Evolutionary conservation across 2,888 invertebrate species (phyloP).

Genomic region (Macaria notata): DNA sequence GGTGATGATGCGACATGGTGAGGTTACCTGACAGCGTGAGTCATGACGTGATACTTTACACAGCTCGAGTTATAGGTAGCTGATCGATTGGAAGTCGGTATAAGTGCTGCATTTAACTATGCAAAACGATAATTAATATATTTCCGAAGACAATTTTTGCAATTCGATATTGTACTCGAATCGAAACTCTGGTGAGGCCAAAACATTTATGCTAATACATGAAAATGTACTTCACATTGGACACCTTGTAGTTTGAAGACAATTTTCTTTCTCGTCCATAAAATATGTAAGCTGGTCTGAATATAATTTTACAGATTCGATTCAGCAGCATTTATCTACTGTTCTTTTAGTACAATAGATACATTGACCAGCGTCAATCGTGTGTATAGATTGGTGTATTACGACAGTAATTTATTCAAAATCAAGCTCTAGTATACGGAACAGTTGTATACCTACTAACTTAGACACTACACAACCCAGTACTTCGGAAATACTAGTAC

Average conservation of each 20-base stretch:
- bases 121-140: conserved; percentile 11
- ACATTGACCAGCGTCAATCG: no score
- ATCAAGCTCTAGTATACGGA: no score
- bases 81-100: neutral
- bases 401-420: no score
- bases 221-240: no score
- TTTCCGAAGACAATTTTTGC: conserved; percentile 7
- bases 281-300: no score
- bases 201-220: no score
- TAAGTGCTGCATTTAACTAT: conserved; percentile 17
- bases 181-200: neutral
- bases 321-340: no score
- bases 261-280: neutral
- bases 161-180: no score
- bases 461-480: neutral
- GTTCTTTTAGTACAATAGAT: no score
- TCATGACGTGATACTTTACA: conserved; percentile 20
- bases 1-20: conserved; percentile 25
- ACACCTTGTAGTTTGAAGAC: neutral
- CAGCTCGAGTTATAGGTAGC: conserved; percentile 11
- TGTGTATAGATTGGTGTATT: no score
- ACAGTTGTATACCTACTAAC: neutral
- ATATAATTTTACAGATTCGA: no score
- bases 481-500: conserved; percentile 11
- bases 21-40: conserved; percentile 20